Base-by-base conservation (phyloP, 2,888 invertebrate genomes). In the Thymelicus sylvestris region DNA sequence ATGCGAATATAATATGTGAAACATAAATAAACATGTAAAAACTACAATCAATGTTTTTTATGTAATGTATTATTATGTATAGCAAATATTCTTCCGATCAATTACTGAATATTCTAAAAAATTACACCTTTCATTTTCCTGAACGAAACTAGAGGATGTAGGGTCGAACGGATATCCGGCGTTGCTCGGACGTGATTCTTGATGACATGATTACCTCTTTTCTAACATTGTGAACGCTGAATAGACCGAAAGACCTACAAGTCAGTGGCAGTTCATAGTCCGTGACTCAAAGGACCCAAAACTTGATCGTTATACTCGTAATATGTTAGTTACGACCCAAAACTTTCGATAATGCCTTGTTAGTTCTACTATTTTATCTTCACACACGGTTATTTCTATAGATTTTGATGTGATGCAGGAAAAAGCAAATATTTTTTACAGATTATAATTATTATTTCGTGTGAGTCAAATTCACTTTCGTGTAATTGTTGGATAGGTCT, bases 171-270 rank as follows among this genome's bases (percentile, higher is more conserved):
- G 92, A 92, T 90, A 90, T 92, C 92, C 91, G 91, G 90, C 84
- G 86, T 84, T 88, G 89, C 86, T 86, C 86, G 87, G 81, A 91
- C 91, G 91, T 91, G 91, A 90, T 90, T 91, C 86, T 83, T 87
- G 50, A 79, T 85, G 90, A 84, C 88, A 89, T 77, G 77, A 76
- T 92, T 92, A 89, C 90, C 85, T 83, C 89, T 90, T 90, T 90
- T 67, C 67, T 50, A 90, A 90, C 86, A 90, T 88, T 90, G 90
- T 90, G 82, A 73, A 48, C 50, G 83, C 85, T 90, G 89, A 91
- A 91, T 90, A 81, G 86, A 81, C 78, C 80, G 77, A 75, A 80
- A 79, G 81, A 76, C 78, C 82, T 83, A 89, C 82, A 83, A 89
- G 86, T 87, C 86, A 87, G 87, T 88, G 86, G 87, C 83, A 5